Evolutionary conservation across 2,113 vertebrate genomes (phyloP), one percentile per base, ranked within the genome.

Genomic region (Chrysemys picta): DNA sequence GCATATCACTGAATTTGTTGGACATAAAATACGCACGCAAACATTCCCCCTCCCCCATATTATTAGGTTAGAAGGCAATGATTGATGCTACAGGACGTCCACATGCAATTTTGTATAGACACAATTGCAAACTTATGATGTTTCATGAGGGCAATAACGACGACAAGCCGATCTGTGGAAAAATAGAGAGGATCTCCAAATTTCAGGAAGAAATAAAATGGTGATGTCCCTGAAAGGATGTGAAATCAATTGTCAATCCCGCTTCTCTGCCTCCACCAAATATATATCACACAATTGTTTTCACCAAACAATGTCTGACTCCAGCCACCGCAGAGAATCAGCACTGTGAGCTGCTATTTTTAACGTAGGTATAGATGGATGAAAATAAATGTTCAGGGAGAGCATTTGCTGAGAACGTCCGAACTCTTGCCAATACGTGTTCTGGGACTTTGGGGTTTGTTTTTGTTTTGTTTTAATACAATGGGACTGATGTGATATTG

Each of bases 241-340:
- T 69, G 31, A 69, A 69, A 80, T 90, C 72, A 94, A 85, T 31
- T 62, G 82, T 90, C 65, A 79, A 81, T 90, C 95, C 87, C 83
- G 56, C 56, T 56, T 84, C 59, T 93, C 94, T 89, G 85, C 72
- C 62, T 62, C 84, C 56, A 78, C 94, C 80, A 89, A 94, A 93
- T 17, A 4, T 35, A 96, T 72, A 87, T 69, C 84, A 89, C 76
- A 82, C 57, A 93, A 94, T 91, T 84, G 82, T 85, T 94, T 62
- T 92, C 57, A 53, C 49, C 89, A 91, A 76, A 75, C 84, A 80
- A 76, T 29, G 89, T 95, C 62, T 27, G 56, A 57, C 24, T 57
- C 91, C 88, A 79, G 93, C 92, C 92, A 79, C 81, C 79, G 83
- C 84, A 80, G 56, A 89, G 56, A 80, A 95, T 80, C 38, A 90